Base-by-base conservation (phyloP, 2,113 vertebrate genomes). In the Xyrauchen texanus region DNA sequence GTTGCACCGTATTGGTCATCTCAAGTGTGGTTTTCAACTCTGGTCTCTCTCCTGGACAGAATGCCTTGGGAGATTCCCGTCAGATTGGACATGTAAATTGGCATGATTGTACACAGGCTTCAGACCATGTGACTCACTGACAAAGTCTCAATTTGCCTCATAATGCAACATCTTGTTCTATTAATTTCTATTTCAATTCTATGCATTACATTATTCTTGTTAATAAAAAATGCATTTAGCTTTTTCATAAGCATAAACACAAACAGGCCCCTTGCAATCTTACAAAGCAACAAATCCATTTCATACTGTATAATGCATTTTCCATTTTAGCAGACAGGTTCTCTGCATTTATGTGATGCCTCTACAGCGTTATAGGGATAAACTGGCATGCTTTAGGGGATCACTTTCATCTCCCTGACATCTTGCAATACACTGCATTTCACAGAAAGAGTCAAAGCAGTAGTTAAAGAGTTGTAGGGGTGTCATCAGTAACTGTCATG, bases 401-500 rank as follows among this genome's bases (percentile, higher is more conserved):
- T 74, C 51, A 6, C 71, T 62, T 74, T 74, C 71, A 74, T 62
- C 71, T 62, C 10, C 4, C 45, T 44, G 10, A 16, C 61, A 55
- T 75, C 21, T 69, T 74, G 71, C 71, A 62, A 51, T 47, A 51
- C 58, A 66, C 64, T 76, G 16, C 66, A 65, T n/a, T 61, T 51
- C 58, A 75, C 21, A 58, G 34, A 77, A 64, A 52, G 66, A 77
- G 58, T 74, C 68, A 76, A 61, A 68, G 53, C 68, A 44, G 62
- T 75, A 66, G 76, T 77, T 34, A 77, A 52, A n/a, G 64, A 72
- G 61, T 78, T 82, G 66, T 49, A 63, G 8, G 73, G 57, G n/a
- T 83, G 58, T 80, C 73, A 77, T 84, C 77, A 64, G 69, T 75
- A 68, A 63, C 73, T 81, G 70, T 76, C 70, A 77, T 53, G 61